A percentile compares a stretch with the other conserved stretches of the same genome.
phyloP scores from a whole-genome alignment of 2,113 vertebrate genomes.

The Asarcornis scutulata region DNA sequence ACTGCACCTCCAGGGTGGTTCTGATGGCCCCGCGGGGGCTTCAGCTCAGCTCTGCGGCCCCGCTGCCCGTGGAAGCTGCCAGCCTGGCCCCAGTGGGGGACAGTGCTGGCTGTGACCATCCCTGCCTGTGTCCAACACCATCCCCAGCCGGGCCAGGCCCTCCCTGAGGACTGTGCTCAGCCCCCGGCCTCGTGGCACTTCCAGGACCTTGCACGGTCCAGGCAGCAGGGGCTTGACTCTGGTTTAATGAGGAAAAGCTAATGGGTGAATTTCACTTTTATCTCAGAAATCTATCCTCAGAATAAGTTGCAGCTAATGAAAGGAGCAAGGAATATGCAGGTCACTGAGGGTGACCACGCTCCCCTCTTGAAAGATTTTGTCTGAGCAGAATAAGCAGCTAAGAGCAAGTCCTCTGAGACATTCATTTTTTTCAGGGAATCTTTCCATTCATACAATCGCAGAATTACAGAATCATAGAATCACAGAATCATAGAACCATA shows the following conservation, averaged over 20 bases:
- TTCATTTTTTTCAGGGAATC: background rate
- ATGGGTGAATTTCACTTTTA: background rate
- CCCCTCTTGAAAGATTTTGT: background rate
- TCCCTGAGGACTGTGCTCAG: background rate
- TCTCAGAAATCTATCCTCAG: background rate
- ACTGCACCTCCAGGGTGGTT: background rate
- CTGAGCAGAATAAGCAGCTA: background rate
- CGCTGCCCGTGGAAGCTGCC: too few species aligned
- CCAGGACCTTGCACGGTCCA: too few species aligned
- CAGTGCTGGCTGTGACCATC: too few species aligned
- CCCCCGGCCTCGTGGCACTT: background rate
- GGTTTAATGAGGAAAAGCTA: background rate
- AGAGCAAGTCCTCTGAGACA: constrained; percentile 4
- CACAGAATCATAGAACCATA: too few species aligned
- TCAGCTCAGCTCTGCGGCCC: background rate
- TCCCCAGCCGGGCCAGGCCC: background rate
- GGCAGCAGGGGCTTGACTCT: background rate
- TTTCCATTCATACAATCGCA: background rate
- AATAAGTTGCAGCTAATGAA: background rate
- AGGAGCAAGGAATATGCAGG: background rate
- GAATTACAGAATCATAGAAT: too few species aligned
- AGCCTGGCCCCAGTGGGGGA: too few species aligned
- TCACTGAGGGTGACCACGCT: background rate
- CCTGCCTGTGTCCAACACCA: too few species aligned
- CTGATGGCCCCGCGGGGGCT: accelerated